phyloP scores from a whole-genome alignment of 2,888 invertebrate genomes.

The Acholoe squamosa region DNA sequence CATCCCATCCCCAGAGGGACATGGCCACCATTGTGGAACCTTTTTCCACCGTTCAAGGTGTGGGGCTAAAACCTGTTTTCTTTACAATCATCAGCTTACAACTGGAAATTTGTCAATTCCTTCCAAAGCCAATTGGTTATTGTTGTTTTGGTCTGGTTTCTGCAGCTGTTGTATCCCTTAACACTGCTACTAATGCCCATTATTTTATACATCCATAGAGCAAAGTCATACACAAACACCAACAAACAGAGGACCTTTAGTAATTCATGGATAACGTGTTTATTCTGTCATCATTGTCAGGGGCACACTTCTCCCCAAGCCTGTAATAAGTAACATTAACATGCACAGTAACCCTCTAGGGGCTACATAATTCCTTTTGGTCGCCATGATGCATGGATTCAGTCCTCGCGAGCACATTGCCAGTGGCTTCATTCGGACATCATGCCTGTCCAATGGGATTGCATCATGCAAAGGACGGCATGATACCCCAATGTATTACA shows the following conservation, averaged over 20 bases:
- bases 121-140: neutral
- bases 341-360: no score
- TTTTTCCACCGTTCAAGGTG: neutral
- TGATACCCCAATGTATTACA: no score
- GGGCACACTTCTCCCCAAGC: neutral
- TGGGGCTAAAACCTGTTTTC: neutral
- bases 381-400: no score
- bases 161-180: neutral
- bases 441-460: no score
- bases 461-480: no score
- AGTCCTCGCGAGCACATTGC: no score
- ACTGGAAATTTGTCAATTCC: neutral
- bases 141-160: neutral
- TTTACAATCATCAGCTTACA: neutral
- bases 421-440: no score
- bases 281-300: neutral
- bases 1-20: neutral
- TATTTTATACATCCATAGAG: neutral
- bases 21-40: neutral
- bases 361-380: no score
- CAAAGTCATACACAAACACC: neutral
- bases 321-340: neutral
- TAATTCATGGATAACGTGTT: neutral
- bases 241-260: neutral
- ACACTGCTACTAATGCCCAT: neutral